phyloP scores from a whole-genome alignment of 2,888 invertebrate genomes.

The Heterodera filipjevi region DNA sequence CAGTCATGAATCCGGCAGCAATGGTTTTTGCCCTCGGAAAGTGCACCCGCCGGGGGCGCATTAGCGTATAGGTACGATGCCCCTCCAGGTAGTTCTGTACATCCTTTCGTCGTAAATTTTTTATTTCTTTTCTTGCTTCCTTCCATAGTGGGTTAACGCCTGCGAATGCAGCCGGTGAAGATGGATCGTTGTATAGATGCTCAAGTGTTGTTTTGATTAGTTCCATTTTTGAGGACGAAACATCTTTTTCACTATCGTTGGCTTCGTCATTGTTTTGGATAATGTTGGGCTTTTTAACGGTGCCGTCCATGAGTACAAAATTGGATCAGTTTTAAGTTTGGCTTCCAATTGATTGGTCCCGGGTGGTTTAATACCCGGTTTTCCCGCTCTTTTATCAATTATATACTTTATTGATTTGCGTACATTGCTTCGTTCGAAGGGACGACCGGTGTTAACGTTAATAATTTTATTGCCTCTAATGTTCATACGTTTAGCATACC shows the following conservation, averaged over 20 bases:
- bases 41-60: conserved; percentile 4
- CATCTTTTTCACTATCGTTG: neutral
- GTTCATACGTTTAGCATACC: no score
- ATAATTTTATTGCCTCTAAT: no score
- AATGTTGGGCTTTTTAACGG: neutral
- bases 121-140: neutral
- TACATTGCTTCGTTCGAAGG: no score
- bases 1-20: conserved; percentile 13
- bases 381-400: neutral
- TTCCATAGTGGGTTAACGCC: neutral
- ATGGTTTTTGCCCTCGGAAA: neutral
- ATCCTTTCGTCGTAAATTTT: neutral
- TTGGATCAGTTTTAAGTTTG: no score
- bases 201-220: conserved; percentile 7
- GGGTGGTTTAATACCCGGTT: no score
- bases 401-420: neutral
- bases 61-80: conserved; percentile 3
- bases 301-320: no score
- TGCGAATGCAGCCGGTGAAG: conserved; percentile 5
- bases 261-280: neutral
- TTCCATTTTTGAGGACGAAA: neutral
- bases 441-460: no score
- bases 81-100: conserved; percentile 7
- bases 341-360: no score
- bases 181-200: conserved; percentile 1